Evolutionary conservation across 2,888 invertebrate species (phyloP).

Genomic region (Eudasyphora cyanicolor): DNA sequence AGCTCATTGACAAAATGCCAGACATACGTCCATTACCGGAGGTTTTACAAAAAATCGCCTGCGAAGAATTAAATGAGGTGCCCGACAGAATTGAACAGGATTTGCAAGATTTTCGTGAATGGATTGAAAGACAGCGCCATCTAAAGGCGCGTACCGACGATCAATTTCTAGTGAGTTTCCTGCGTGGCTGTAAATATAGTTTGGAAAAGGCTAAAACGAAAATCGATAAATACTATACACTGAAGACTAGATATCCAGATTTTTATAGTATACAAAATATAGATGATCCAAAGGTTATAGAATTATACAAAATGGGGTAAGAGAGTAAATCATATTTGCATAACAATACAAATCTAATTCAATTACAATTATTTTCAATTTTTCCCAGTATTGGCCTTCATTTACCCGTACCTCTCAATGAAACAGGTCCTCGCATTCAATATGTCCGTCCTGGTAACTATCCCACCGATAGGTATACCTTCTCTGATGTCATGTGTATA

Average conservation of each 20-base stretch:
- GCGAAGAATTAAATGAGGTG: constrained; percentile 80
- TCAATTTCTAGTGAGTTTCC: constrained; percentile 80
- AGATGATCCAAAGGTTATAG: constrained; percentile 55
- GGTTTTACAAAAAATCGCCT: constrained; percentile 76
- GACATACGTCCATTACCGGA: constrained; percentile 71
- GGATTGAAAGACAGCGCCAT: constrained; percentile 81
- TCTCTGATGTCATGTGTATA: constrained; percentile 81
- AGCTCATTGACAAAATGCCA: constrained; percentile 59
- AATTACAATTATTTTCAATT: too few species aligned
- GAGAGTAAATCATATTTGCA: neutral
- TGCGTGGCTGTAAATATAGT: constrained; percentile 81
- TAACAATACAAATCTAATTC: neutral
- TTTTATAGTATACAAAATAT: constrained; percentile 79
- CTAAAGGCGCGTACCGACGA: constrained; percentile 76
- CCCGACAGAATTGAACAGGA: constrained; percentile 74
- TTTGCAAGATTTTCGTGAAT: constrained; percentile 78
- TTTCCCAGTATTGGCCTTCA: constrained; percentile 73
- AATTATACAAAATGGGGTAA: constrained; percentile 20
- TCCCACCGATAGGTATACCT: constrained; percentile 79
- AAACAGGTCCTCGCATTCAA: constrained; percentile 81
- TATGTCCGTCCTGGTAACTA: constrained; percentile 81
- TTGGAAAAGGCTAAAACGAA: constrained; percentile 81
- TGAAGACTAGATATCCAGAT: constrained; percentile 82
- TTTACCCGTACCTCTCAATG: constrained; percentile 76
- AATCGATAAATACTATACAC: constrained; percentile 82